Base-by-base conservation (phyloP, 92 coral and sea anemone genomes). In the Micromussa lordhowensis region DNA sequence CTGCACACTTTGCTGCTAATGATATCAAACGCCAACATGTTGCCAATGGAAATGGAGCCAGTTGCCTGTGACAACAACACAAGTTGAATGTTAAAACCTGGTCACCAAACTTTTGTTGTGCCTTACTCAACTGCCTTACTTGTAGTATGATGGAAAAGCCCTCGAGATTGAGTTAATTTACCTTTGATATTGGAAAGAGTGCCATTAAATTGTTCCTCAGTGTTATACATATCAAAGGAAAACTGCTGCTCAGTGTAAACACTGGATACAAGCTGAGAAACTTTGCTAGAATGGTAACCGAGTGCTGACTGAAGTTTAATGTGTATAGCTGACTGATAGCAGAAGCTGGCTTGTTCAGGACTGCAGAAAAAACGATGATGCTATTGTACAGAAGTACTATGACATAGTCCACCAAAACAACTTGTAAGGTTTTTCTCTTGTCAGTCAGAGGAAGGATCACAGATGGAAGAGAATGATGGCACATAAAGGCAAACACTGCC, bases 401-500 rank as follows among this genome's bases (percentile, higher is more conserved):
- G 48, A 90, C 71, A 48, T 93, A 93, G 80, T 93, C 96, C 76
- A 90, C 83, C 78, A 93, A 53, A 9, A 78, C 76, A 30, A 95
- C 87, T 63, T 75, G 81, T 21, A 94, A 78, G 17, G 87, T 36
- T 44, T 94, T 93, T 28, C 82, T 84, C 81, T 95, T 95, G 80
- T 95, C 96, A 19, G 91, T 86, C 16, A 95, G 75, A 3, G 92
- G 94, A 58, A 95, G 79, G 48, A 95, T 79, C 0, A 95, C 77
- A 4, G 98, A 92, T 16, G 98, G 92, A 18, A 95, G 80, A 36
- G 90, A 85, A 92, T 94, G 98, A 68, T 95, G 98, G 76, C 96
- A 93, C 98, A 95, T 95, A 87, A 91, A 95, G 22, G 98, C 81
- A 77, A 93, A 95, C 36, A 95, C 98, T 21, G 96, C 94, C 88